phyloP scores from a whole-genome alignment of 2,113 vertebrate species.

The Neodon shergylaensis region DNA sequence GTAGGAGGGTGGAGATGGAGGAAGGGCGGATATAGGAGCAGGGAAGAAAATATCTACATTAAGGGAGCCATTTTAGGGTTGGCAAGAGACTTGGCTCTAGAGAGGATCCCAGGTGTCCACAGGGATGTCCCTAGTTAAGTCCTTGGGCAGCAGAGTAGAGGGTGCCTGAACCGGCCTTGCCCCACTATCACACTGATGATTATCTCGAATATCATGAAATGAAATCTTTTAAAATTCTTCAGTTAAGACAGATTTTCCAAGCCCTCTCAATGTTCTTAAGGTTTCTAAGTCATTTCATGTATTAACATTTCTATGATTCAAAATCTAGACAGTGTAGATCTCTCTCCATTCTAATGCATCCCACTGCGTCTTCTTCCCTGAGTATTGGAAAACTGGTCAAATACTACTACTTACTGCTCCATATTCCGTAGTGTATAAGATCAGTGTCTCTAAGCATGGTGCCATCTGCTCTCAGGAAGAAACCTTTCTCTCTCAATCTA shows the following conservation, averaged over 20 bases:
- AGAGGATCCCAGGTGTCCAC: no score
- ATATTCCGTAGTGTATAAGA: background rate
- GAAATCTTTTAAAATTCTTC: conserved; percentile 12
- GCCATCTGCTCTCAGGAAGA: conserved; percentile 22
- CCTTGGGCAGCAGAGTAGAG: no score
- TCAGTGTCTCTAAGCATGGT: background rate
- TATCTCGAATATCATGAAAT: background rate
- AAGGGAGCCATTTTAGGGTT: no score
- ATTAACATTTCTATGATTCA: background rate
- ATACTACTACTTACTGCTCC: background rate
- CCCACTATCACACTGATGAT: no score
- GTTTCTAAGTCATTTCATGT: conserved; percentile 1
- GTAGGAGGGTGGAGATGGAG: no score
- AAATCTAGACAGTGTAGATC: background rate
- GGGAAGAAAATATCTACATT: no score
- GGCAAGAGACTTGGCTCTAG: no score
- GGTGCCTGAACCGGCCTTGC: no score
- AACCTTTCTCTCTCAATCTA: background rate
- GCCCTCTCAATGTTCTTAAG: background rate
- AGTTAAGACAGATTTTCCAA: background rate
- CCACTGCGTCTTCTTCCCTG: background rate
- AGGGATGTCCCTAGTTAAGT: no score
- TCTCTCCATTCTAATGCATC: background rate
- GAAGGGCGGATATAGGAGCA: no score
- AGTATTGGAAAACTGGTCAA: background rate